phyloP scores from a whole-genome alignment of 2,113 vertebrate species.

The Nesogale talazaci region DNA sequence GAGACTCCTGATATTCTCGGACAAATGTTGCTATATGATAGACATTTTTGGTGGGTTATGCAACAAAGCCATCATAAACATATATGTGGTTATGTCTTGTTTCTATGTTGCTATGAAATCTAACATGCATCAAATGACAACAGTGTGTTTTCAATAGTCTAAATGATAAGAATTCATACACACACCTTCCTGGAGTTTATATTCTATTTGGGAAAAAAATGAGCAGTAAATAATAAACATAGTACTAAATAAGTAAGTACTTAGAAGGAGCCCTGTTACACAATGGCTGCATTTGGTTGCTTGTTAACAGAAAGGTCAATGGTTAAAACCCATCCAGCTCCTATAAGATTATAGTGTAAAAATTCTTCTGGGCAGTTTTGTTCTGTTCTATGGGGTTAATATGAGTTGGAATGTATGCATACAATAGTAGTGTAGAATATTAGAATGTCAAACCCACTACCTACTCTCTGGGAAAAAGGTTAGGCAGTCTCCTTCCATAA shows the following conservation, averaged over 20 bases:
- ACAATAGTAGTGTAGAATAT: neutral
- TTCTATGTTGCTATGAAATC: neutral
- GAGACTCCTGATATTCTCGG: fast-evolving
- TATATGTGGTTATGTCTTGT: neutral
- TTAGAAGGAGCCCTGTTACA: neutral
- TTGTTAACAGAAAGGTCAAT: neutral
- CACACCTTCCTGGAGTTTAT: too few relatives aligned
- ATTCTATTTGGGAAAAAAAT: neutral
- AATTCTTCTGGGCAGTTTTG: too few relatives aligned
- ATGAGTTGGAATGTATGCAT: too few relatives aligned
- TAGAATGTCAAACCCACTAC: too few relatives aligned
- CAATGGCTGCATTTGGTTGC: neutral
- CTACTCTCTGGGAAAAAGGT: too few relatives aligned
- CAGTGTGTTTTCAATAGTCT: neutral
- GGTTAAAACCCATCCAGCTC: too few relatives aligned
- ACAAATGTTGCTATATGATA: neutral
- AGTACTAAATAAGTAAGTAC: neutral
- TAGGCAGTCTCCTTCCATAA: too few relatives aligned
- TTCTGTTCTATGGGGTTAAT: too few relatives aligned
- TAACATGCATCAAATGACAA: neutral
- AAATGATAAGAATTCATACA: neutral
- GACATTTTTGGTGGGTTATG: neutral
- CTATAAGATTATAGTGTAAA: too few relatives aligned
- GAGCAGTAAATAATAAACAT: neutral
- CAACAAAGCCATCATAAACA: neutral